phyloP scores from a whole-genome alignment of 2,888 invertebrate genomes.

The Chrysotoxum bicinctum region DNA sequence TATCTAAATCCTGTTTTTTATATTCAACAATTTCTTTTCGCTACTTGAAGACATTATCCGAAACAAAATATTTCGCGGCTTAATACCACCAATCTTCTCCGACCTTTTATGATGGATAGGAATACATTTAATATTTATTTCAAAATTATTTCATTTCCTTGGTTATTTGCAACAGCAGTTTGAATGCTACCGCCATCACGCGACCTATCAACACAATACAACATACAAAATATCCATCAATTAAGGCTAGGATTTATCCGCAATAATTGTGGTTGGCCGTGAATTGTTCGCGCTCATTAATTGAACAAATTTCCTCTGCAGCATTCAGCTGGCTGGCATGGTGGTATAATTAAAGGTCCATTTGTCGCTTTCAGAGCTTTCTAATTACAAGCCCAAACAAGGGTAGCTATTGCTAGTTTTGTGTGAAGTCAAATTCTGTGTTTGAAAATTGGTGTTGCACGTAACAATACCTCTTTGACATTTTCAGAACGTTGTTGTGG shows the following conservation, averaged over 20 bases:
- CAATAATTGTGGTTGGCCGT: constrained; percentile 61
- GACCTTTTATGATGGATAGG: background rate
- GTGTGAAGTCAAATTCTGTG: background rate
- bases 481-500: background rate
- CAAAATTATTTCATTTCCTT: constrained; percentile 30
- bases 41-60: background rate
- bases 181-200: constrained; percentile 9
- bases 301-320: constrained; percentile 53
- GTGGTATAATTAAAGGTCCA: constrained; percentile 52
- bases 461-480: background rate
- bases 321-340: constrained; percentile 1
- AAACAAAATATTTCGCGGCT: background rate
- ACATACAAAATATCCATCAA: constrained; percentile 62
- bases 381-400: constrained; percentile 51
- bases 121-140: constrained; percentile 18
- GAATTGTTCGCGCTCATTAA: constrained; percentile 65
- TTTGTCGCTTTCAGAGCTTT: constrained; percentile 48
- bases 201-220: constrained; percentile 47
- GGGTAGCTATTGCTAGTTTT: background rate
- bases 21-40: background rate
- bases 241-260: constrained; percentile 50
- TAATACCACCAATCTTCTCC: background rate
- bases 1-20: background rate
- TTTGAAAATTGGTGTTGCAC: background rate
- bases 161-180: background rate